These are phyloP conservation scores for Crenuchus spilurus DNA, from an alignment of 2,797 vertebrate species.

Conservation along the genomic window DNA sequence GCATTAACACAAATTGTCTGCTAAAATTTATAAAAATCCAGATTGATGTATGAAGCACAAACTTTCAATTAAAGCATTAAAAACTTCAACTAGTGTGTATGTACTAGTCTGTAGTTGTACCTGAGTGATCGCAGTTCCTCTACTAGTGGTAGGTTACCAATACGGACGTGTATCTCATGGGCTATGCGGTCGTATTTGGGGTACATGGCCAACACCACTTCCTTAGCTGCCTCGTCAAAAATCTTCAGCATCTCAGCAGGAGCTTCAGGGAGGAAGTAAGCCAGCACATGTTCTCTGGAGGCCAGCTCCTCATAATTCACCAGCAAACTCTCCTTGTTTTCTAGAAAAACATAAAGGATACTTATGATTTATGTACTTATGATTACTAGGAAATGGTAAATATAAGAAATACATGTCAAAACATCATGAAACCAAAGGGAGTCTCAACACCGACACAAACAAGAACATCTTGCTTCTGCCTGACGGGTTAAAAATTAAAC, in stretches of 20 bases:
- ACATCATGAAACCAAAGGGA: too few relatives aligned
- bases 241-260: slow-evolving; percentile 96
- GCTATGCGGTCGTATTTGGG: slow-evolving; percentile 96
- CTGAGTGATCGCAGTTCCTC: slow-evolving; percentile 94
- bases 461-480: too few relatives aligned
- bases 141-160: slow-evolving; percentile 93
- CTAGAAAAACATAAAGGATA: slow-evolving; percentile 72
- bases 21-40: too few relatives aligned
- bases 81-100: too few relatives aligned
- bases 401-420: too few relatives aligned
- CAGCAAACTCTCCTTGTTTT: slow-evolving; percentile 94
- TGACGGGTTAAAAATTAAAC: too few relatives aligned
- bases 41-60: too few relatives aligned
- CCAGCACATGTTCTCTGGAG: slow-evolving; percentile 92
- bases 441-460: too few relatives aligned
- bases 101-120: slow-evolving; percentile 64
- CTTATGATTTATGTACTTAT: too few relatives aligned
- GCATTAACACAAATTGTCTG: too few relatives aligned
- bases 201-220: slow-evolving; percentile 96
- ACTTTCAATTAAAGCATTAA: too few relatives aligned
- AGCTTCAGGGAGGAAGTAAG: slow-evolving; percentile 95
- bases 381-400: too few relatives aligned
- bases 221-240: slow-evolving; percentile 94
- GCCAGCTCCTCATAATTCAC: slow-evolving; percentile 97
- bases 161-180: slow-evolving; percentile 93